These are phyloP conservation scores for Microtus richardsoni DNA, from an alignment of 2,113 vertebrate species.

Conservation along the genomic window DNA sequence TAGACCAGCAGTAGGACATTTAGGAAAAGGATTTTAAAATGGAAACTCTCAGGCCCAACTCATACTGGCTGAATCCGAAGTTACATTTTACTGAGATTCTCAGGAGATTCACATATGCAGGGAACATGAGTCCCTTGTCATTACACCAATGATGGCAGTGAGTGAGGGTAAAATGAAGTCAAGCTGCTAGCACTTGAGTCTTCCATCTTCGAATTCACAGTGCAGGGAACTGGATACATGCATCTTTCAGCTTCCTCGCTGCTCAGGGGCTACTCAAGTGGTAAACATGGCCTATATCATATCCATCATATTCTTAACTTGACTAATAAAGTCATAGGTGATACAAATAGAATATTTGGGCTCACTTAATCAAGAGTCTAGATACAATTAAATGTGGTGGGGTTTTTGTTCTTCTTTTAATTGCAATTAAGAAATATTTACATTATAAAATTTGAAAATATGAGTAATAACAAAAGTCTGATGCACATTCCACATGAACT, in stretches of 20 bases:
- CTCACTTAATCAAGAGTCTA: conserved; percentile 16
- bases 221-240: background rate
- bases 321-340: conserved; percentile 24
- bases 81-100: conserved; percentile 20
- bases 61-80: conserved; percentile 3
- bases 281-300: background rate
- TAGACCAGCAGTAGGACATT: background rate
- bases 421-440: conserved; percentile 31
- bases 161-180: background rate
- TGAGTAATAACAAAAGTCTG: conserved; percentile 35
- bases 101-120: background rate
- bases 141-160: background rate
- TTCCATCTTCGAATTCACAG: background rate
- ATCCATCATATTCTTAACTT: conserved; percentile 9
- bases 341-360: background rate
- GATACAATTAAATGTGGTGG: conserved; percentile 25
- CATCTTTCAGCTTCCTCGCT: background rate
- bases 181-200: conserved; percentile 26
- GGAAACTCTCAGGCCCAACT: background rate
- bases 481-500: conserved; percentile 12
- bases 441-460: conserved; percentile 46
- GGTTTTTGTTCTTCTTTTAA: background rate
- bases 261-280: background rate
- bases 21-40: background rate
- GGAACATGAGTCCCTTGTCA: background rate